Evolutionary conservation across 2,888 invertebrate genomes (phyloP), one percentile per base, ranked within the genome.

Genomic region (Thyatira batis): DNA sequence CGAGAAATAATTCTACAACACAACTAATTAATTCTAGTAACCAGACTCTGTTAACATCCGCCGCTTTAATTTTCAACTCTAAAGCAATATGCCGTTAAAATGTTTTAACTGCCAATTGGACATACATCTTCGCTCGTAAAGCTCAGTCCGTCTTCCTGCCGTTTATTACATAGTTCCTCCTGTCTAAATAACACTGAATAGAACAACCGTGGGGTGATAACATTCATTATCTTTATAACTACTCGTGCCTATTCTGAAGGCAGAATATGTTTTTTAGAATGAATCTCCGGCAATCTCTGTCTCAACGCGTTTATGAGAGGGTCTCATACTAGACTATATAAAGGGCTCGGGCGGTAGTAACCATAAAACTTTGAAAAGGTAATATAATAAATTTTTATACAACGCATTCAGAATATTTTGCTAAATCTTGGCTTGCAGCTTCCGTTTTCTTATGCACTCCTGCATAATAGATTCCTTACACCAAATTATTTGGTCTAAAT

Each of bases 31-130:
- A 85, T 82, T 79, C 77, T 67, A 72, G 72, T 73, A 75, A 73
- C 68, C 66, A 65, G 67, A 67, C 64, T 66, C 65, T 68, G 65
- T 66, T 70, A 73, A 75, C 76, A 79, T 83, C 79, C 78, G 75
- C 75, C 64, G 72, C 61, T 81, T 82, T 78, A 80, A 82, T 87
- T 87, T 81, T 80, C 72, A 82, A 73, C 78, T 78, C 72, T 74
- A 78, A 76, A 76, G 82, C 80, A 80, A 84, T 85, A 80, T 77
- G 81, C 81, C 73, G 78, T 86, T 87, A 85, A 85, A 84, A 82
- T 77, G 65, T 60, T 78, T 82, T 83, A 77, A 87, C 79, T 82
- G 78, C 81, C 82, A 82, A 84, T 82, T 82, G 80, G 69, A 78
- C 76, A 78, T 74, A 80, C 72, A 82, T 82, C 83, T 83, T 73